phyloP scores from a whole-genome alignment of 1,140 invertebrate species.

The Drosophila nannoptera region DNA sequence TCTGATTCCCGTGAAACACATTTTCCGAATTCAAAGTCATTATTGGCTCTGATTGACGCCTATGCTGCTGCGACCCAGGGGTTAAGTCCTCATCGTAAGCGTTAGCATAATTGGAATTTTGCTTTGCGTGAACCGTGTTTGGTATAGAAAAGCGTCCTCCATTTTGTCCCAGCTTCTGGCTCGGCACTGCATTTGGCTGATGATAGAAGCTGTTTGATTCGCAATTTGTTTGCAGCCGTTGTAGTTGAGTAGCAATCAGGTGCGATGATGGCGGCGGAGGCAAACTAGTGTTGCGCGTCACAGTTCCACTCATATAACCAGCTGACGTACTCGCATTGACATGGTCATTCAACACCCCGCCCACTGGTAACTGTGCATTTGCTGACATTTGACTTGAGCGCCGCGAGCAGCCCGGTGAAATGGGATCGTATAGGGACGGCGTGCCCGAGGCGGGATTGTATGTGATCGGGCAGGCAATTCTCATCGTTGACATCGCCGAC shows the following conservation, averaged over 20 bases:
- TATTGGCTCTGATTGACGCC: conserved; percentile 64
- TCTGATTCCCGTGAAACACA: too few relatives aligned
- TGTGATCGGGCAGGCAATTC: conserved; percentile 35
- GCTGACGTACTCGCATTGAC: neutral
- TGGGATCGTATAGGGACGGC: conserved; percentile 89
- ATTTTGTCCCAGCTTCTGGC: conserved; percentile 7
- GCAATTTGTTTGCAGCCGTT: conserved; percentile 73
- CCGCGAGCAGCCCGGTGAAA: conserved; percentile 88
- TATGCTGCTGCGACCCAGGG: neutral
- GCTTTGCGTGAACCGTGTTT: conserved; percentile 18
- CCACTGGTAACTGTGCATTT: neutral
- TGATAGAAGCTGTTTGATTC: conserved; percentile 19
- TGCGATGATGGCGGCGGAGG: conserved; percentile 81
- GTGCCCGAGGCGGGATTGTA: conserved; percentile 32
- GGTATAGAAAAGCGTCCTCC: conserved; percentile 64
- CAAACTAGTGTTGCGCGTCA: conserved; percentile 49
- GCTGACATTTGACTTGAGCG: conserved; percentile 80
- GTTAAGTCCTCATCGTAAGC: conserved; percentile 1
- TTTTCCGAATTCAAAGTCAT: neutral
- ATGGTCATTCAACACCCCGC: too few relatives aligned
- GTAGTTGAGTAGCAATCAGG: conserved; percentile 80
- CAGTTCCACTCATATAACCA: neutral
- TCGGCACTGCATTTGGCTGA: conserved; percentile 4
- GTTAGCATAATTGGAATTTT: conserved; percentile 5
- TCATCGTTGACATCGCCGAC: conserved; percentile 72